Evolutionary conservation across 2,113 vertebrate genomes (phyloP).

Genomic region (Stigmatopora argus): DNA sequence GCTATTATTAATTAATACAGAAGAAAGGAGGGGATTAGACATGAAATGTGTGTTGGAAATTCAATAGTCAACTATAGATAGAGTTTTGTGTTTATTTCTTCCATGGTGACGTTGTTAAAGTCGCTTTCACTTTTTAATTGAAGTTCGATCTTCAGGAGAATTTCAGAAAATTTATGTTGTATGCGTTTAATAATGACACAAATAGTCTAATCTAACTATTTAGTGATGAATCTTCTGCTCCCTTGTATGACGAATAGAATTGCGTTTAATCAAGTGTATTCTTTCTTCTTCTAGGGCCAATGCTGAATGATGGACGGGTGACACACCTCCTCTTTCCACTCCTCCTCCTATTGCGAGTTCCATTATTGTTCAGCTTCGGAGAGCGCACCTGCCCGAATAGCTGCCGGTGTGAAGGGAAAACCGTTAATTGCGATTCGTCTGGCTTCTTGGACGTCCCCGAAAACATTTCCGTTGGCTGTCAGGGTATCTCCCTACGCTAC

Average conservation of each 20-base stretch:
- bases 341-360: conserved; percentile 73
- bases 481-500: conserved; percentile 92
- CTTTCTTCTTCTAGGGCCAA: conserved; percentile 50
- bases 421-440: conserved; percentile 95
- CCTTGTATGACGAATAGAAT: not conserved
- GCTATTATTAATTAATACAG: not conserved
- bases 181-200: not conserved
- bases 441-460: conserved; percentile 90
- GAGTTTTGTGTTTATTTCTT: not conserved
- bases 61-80: too few species aligned
- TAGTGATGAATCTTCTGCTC: not conserved
- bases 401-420: conserved; percentile 96
- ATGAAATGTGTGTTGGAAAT: not conserved
- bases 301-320: conserved; percentile 63
- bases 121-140: not conserved
- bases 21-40: not conserved
- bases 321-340: conserved; percentile 75
- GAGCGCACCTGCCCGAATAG: conserved; percentile 90
- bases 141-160: not conserved
- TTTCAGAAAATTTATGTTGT: not conserved
- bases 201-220: not conserved
- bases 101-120: not conserved
- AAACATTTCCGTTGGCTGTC: conserved; percentile 91
- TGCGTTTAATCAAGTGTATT: conserved; percentile 5
- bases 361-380: conserved; percentile 75